Percentiles rank a stretch among this genome's conserved stretches.
phyloP scores from a whole-genome alignment of 1,140 invertebrate genomes.

The Phocides pigmalion region DNA sequence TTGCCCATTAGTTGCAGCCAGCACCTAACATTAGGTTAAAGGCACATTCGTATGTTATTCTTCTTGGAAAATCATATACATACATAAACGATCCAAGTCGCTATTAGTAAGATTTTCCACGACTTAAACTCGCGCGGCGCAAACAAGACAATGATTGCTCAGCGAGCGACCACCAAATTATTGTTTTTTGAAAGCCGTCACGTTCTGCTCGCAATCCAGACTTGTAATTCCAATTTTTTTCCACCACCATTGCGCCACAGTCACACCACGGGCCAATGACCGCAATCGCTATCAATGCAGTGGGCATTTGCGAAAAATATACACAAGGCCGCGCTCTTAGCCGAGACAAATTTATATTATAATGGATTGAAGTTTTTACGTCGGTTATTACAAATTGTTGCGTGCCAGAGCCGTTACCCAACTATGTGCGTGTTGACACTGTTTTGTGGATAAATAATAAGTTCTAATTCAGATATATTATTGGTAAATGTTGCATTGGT shows the following conservation, averaged over 20 bases:
- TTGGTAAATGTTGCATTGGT: no score
- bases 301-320: conserved; percentile 63
- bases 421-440: conserved; percentile 63
- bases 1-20: no score
- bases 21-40: no score
- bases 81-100: no score
- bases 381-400: conserved; percentile 58
- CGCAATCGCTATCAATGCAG: conserved; percentile 55
- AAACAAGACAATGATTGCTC: conserved; percentile 4
- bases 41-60: no score
- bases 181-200: conserved; percentile 42
- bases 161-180: conserved; percentile 7
- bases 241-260: conserved; percentile 45
- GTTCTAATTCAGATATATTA: background rate
- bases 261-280: conserved; percentile 59
- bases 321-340: conserved; percentile 64
- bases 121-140: no score
- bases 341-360: conserved; percentile 76
- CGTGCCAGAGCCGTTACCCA: conserved; percentile 57
- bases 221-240: conserved; percentile 47
- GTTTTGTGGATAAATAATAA: background rate
- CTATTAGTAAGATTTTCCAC: no score
- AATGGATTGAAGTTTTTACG: conserved; percentile 66
- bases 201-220: conserved; percentile 51
- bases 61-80: no score